A percentile compares a stretch with the other conserved stretches of the same genome.
Evolutionary conservation across 2,113 vertebrate species (phyloP).

Genomic region (Mus spicilegus): DNA sequence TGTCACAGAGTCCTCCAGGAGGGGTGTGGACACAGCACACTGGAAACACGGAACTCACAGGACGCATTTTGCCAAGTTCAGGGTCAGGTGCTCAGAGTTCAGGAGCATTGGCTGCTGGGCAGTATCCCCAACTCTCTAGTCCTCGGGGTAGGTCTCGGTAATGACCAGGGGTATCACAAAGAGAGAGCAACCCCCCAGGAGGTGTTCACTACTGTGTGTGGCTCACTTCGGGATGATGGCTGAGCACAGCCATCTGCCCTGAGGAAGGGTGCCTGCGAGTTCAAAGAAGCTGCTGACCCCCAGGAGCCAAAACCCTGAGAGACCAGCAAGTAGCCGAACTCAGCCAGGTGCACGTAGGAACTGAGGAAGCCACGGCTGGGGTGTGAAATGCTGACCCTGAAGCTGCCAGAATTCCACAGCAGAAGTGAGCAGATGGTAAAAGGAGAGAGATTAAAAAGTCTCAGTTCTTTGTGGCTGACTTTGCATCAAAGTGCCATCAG

Average conservation of each 20-base stretch:
- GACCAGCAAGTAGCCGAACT: background rate
- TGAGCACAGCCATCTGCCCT: accelerated
- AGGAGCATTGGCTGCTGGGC: background rate
- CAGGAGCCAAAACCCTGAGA: background rate
- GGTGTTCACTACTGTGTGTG: accelerated
- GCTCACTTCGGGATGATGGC: accelerated
- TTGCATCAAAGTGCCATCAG: background rate
- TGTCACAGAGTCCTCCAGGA: background rate
- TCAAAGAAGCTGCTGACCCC: background rate
- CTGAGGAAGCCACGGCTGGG: background rate
- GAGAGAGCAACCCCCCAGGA: background rate
- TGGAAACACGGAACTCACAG: background rate
- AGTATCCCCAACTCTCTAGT: background rate
- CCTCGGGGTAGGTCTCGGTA: background rate
- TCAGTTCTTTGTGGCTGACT: no score
- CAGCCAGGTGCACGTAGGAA: accelerated
- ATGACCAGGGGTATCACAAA: background rate
- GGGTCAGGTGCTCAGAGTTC: background rate
- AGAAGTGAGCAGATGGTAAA: background rate
- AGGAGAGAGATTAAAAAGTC: background rate
- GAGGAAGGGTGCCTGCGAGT: no score
- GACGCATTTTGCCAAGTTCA: background rate
- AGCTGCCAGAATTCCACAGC: background rate
- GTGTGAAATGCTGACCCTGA: background rate
- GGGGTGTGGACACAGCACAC: background rate